Evolutionary conservation across 2,113 vertebrate species (phyloP), one percentile per base, ranked within the genome.

Genomic region (Heteronetta atricapilla): DNA sequence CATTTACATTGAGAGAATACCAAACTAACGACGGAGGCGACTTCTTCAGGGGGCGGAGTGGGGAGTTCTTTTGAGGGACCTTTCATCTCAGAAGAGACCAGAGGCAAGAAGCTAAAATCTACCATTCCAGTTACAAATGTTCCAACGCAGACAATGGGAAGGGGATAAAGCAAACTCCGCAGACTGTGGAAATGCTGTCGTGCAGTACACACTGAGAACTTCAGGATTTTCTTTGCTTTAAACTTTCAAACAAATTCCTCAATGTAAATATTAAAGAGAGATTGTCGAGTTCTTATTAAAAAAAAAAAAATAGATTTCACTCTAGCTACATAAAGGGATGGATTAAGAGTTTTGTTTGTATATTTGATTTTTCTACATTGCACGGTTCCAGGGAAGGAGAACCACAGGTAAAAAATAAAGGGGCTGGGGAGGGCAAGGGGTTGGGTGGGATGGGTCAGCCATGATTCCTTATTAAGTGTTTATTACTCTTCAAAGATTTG

Each of bases 351-450:
- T 98, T 96, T 97, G 98, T 98, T 98, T 98, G 98, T 98, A 98
- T 98, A 98, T 98, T 98, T 98, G 97, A 96, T 97, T 98, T 98
- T 98, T 98, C 97, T 98, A 98, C 97, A 94, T 94, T 98, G 98
- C 98, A 98, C 98, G 97, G 98, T 98, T 98, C 97, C 96, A 96
- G 96, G 97, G 96, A 85, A 97, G 96, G 96, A 97, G 98, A 98
- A 98, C 98, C 97, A 97, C 96, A 92, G 95, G 94, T 95, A 94
- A 97, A 86, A 64, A 87, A 40, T 62, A 55, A 88, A 60, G 16
- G 74, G 88, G 70, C 18, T 59, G 88, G 90, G 94, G 91, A 76
- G 94, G 86, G 77, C 10, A 18, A 93, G 94, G 66, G 79, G 44
- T 85, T 64, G 94, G 96, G 95, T 67, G 38, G 89, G 90, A 58